These are phyloP conservation scores for Sitobion miscanthi DNA, from an alignment of 1,140 invertebrate species.

Conservation along the genomic window DNA sequence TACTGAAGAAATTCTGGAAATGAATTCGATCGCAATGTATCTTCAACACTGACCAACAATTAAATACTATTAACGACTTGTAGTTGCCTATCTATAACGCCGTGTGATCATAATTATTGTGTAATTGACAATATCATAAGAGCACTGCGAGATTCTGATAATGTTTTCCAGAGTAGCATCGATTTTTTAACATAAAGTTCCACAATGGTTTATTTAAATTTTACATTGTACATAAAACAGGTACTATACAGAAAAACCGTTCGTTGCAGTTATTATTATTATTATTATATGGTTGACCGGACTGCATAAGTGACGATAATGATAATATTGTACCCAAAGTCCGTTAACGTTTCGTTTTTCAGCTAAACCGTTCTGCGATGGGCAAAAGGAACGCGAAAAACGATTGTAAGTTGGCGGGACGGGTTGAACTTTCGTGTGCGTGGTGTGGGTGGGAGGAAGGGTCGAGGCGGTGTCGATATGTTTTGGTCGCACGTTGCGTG, in stretches of 20 bases:
- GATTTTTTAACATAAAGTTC: not conserved
- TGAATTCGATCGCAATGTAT: no score
- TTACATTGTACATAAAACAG: not conserved
- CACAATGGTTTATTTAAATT: not conserved
- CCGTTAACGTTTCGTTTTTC: not conserved
- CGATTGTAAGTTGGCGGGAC: not conserved
- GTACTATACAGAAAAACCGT: not conserved
- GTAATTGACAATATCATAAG: no score
- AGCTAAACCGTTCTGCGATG: not conserved
- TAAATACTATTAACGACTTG: no score
- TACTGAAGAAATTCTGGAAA: no score
- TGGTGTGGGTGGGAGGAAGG: not conserved
- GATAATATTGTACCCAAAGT: not conserved
- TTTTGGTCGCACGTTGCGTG: slow-evolving; percentile 5
- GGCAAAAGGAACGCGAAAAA: not conserved
- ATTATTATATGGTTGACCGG: not conserved
- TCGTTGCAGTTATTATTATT: not conserved
- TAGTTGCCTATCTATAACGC: no score
- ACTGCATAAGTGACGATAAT: not conserved
- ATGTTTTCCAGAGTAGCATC: not conserved
- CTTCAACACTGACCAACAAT: no score
- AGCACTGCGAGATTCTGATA: no score
- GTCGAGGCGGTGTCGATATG: not conserved
- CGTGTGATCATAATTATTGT: no score
- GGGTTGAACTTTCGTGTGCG: not conserved